Percentiles rank a stretch among this genome's conserved stretches.
These are phyloP conservation scores for Vipera latastei DNA, from an alignment of 2,797 vertebrate genomes.

Conservation along the genomic window DNA sequence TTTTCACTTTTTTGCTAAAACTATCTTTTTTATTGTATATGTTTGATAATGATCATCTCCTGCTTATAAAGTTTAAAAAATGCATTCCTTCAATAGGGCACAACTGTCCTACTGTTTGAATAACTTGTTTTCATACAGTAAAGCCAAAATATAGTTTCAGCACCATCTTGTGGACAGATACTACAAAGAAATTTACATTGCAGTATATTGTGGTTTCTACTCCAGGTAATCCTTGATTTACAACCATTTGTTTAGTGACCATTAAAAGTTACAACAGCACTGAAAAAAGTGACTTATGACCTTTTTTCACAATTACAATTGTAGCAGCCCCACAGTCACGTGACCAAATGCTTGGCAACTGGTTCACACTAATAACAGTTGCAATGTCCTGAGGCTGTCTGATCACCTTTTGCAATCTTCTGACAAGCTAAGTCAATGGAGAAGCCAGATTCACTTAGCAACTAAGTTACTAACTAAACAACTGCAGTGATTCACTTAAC, in stretches of 20 bases:
- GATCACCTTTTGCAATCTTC: background rate
- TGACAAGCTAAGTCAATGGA: background rate
- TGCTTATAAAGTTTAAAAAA: background rate
- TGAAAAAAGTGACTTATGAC: background rate
- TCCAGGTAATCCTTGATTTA: background rate
- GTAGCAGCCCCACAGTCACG: background rate
- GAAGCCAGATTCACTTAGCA: background rate
- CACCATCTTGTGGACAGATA: constrained; percentile 16
- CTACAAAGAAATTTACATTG: background rate
- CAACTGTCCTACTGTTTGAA: background rate
- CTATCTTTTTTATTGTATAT: background rate
- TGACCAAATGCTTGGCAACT: background rate
- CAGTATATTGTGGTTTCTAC: background rate
- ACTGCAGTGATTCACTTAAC: background rate
- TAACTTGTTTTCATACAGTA: background rate
- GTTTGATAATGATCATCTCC: background rate
- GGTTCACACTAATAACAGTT: background rate
- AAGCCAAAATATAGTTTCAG: background rate
- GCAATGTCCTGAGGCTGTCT: background rate
- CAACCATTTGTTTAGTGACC: background rate
- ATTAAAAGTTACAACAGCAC: background rate
- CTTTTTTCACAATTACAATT: background rate
- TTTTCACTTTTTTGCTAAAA: background rate
- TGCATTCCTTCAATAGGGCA: background rate
- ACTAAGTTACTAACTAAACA: background rate